Evolutionary conservation across 2,888 invertebrate genomes (phyloP), one percentile per base, ranked within the genome.

Genomic region (Aquatica leii): DNA sequence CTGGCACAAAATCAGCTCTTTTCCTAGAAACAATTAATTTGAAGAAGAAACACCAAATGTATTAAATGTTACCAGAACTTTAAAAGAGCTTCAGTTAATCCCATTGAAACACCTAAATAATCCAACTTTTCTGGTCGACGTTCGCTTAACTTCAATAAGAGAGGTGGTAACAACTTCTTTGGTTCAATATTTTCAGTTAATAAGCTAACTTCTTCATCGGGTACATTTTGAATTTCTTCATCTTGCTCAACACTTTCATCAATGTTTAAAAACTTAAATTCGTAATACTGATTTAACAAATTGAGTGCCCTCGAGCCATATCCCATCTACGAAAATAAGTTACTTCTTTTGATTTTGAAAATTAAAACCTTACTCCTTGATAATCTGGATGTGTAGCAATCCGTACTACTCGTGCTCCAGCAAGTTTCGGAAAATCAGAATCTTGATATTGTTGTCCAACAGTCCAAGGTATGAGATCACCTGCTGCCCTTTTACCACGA

Each of bases 351-450:
- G 12, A 43, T 14, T n/a, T 31, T 12, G 18, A n/a, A 24, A 4
- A 6, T 24, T 24, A 24, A 24, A 2, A 6, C 6, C 83, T 78
- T 82, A 92, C 92, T 75, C 92, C 85, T 81, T 97, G 97, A 80
- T 97, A 98, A 70, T 97, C 95, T 0, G 99, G 98, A 86, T 99
- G 98, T 0, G 98, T 98, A 4, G 99, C 99, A 69, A 99, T 97
- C 68, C 99, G 86, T 0, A 99, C 95, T 66, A 99, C 86, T 66
- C 99, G 86, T 0, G 94, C 95, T 0, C 99, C 99, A 31, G 89
- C 84, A 0, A 99, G 84, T 59, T 90, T 88, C 0, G 97, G 95
- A 81, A 99, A 99, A 79, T 97, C 93, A 65, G 89, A 87, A 80
- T 99, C 98, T 56, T 95, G 94, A 82, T 92, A 97, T 81, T 98